A percentile compares a stretch with the other conserved stretches of the same genome.
Conservation (phyloP, 2,113 vertebrate genomes). For the Etheostoma spectabile region DNA sequence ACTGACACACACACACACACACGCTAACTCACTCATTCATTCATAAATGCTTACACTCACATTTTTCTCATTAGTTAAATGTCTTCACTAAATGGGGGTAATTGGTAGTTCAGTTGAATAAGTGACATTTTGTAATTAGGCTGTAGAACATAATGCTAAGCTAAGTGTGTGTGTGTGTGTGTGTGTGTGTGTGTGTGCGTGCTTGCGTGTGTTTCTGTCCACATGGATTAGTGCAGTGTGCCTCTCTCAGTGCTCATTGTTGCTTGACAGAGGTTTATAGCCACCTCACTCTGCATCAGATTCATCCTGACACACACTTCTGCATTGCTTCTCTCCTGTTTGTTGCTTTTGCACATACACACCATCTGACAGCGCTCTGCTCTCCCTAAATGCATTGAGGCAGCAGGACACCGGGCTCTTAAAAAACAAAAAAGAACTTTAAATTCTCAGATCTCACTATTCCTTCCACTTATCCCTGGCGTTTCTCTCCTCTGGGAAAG, state of each 20-base stretch:
- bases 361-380: conserved; percentile 34
- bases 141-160: conserved; percentile 44
- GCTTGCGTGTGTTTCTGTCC: conserved; percentile 24
- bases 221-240: conserved; percentile 23
- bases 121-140: conserved; percentile 54
- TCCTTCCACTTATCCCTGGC: not conserved
- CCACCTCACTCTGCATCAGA: conserved; percentile 39
- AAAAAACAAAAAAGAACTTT: not conserved
- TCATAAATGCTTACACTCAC: conserved; percentile 9
- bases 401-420: conserved; percentile 11
- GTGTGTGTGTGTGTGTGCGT: conserved; percentile 10
- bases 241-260: conserved; percentile 25
- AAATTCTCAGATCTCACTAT: conserved; percentile 17
- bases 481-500: conserved; percentile 14
- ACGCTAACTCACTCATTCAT: conserved; percentile 21
- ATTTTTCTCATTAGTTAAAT: conserved; percentile 48
- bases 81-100: conserved; percentile 44
- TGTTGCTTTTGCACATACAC: conserved; percentile 38
- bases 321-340: conserved; percentile 21
- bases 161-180: conserved; percentile 21
- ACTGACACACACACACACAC: not conserved
- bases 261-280: conserved; percentile 40
- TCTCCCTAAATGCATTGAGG: conserved; percentile 30
- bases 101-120: conserved; percentile 53
- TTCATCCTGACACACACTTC: conserved; percentile 46